Percentiles rank a stretch among this genome's conserved stretches.
Conservation (phyloP, 1,140 invertebrate genomes). For the Musca domestica region DNA sequence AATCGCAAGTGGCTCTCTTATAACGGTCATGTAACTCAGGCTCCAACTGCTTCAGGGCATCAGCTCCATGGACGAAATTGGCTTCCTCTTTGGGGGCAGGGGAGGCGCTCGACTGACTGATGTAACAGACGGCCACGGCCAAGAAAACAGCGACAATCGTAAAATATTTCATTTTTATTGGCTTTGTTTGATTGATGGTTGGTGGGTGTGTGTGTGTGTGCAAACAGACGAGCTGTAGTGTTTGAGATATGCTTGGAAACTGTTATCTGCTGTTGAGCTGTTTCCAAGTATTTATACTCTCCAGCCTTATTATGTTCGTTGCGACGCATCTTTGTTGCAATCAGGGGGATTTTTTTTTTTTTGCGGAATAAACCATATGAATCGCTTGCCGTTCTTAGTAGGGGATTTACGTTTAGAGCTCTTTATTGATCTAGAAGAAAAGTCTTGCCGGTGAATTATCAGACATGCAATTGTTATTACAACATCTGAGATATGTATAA, state of each 20-base stretch:
- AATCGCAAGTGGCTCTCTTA: slow-evolving; percentile 46
- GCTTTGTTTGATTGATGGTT: neutral
- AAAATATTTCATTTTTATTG: neutral
- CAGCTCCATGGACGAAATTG: neutral
- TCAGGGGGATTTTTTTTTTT: too few relatives aligned
- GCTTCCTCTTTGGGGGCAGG: neutral
- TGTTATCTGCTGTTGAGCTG: neutral
- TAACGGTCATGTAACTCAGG: slow-evolving; percentile 31
- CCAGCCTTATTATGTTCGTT: too few relatives aligned
- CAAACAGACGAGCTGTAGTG: neutral
- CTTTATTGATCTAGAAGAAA: too few relatives aligned
- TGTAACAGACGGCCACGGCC: neutral
- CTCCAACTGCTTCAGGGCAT: neutral
- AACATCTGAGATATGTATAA: too few relatives aligned
- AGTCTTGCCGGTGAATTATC: too few relatives aligned
- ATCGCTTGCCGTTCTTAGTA: too few relatives aligned
- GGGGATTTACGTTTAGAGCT: too few relatives aligned
- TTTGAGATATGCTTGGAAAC: neutral
- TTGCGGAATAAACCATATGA: too few relatives aligned
- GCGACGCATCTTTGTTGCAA: too few relatives aligned
- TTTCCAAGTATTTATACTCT: slow-evolving; percentile 1
- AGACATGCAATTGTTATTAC: too few relatives aligned
- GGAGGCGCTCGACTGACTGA: neutral
- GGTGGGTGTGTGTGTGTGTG: neutral
- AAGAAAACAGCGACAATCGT: neutral